Conservation (phyloP, 2,113 vertebrate genomes). For the Myodes glareolus region DNA sequence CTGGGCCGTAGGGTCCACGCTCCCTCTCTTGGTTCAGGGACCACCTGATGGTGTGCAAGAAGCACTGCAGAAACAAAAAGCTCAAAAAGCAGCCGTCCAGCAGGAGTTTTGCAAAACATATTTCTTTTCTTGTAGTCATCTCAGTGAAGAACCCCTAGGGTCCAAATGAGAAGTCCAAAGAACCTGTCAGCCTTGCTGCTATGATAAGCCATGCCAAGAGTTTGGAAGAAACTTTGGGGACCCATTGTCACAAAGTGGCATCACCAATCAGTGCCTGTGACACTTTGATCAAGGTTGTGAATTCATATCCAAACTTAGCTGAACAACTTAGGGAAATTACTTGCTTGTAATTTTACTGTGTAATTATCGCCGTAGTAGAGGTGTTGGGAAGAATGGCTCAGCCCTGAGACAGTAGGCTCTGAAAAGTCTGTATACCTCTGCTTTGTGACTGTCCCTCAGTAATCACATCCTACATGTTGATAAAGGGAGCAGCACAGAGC, state of each 20-base stretch:
- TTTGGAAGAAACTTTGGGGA: background rate
- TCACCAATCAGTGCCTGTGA: background rate
- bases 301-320: background rate
- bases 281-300: background rate
- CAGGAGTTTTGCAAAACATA: background rate
- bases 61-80: background rate
- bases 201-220: background rate
- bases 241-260: background rate
- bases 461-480: background rate
- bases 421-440: background rate
- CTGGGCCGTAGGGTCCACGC: background rate
- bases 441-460: background rate
- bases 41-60: background rate
- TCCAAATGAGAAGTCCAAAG: background rate
- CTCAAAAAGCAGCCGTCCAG: too few relatives aligned
- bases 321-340: background rate
- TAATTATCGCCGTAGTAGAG: background rate
- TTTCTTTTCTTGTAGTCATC: background rate
- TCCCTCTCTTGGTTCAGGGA: background rate
- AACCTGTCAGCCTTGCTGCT: background rate
- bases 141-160: background rate
- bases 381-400: background rate
- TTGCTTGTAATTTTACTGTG: background rate
- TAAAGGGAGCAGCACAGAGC: too few relatives aligned
- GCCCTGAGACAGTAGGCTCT: background rate